A percentile compares a stretch with the other conserved stretches of the same genome.
These are phyloP conservation scores for Thysanoteuthis rhombus DNA, from an alignment of 2,888 invertebrate species.

Conservation along the genomic window DNA sequence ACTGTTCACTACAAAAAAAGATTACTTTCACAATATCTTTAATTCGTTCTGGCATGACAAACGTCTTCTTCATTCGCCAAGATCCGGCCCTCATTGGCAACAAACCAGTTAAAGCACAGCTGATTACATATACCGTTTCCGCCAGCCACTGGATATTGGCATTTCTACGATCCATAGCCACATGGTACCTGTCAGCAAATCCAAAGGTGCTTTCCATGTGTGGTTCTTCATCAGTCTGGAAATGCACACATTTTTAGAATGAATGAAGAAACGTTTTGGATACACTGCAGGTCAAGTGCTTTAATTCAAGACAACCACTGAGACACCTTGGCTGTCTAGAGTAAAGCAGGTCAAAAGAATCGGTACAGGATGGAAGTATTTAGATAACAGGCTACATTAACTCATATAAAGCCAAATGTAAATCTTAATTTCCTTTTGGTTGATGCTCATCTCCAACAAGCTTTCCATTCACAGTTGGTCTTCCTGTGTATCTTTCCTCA, in stretches of 20 bases:
- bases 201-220: not conserved
- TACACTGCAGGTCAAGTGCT: not conserved
- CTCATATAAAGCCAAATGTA: not conserved
- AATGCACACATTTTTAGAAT: not conserved
- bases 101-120: not conserved
- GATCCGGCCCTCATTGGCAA: not conserved
- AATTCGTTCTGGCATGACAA: not conserved
- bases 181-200: conserved; percentile 12
- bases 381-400: not conserved
- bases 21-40: not conserved
- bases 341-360: not conserved
- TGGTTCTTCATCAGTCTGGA: not conserved
- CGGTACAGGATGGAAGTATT: not conserved
- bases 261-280: not conserved
- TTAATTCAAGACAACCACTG: not conserved
- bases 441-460: not conserved
- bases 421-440: not conserved
- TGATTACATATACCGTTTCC: not conserved
- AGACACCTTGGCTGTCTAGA: not conserved
- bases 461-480: not conserved
- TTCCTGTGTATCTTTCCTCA: not conserved
- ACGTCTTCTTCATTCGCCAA: not conserved
- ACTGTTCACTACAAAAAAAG: not conserved
- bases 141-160: conserved; percentile 12
- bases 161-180: not conserved